phyloP scores from a whole-genome alignment of 2,888 invertebrate species.

The Lasioglossum leucozonium region DNA sequence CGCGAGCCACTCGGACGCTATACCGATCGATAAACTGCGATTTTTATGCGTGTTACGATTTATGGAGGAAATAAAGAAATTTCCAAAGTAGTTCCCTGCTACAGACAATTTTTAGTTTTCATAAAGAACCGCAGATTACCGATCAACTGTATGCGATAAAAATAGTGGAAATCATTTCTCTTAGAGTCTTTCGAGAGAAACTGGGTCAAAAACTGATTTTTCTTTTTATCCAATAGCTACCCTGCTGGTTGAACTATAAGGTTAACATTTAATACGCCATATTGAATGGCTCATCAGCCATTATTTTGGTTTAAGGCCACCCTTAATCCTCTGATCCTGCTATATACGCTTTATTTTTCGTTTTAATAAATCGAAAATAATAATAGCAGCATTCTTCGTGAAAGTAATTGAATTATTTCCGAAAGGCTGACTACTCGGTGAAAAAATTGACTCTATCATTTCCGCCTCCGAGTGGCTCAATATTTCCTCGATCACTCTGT shows the following conservation, averaged over 20 bases:
- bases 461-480: not conserved
- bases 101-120: not conserved
- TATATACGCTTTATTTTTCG: not conserved
- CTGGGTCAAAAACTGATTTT: not conserved
- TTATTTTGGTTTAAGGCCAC: too few species aligned
- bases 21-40: not conserved
- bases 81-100: not conserved
- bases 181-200: not conserved
- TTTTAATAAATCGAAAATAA: not conserved
- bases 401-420: not conserved
- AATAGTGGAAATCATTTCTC: not conserved
- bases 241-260: not conserved
- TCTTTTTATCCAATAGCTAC: not conserved
- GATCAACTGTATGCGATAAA: too few species aligned
- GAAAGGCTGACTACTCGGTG: not conserved
- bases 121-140: not conserved
- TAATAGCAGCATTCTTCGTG: not conserved
- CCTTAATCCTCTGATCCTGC: not conserved
- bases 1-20: not conserved
- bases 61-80: not conserved
- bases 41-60: not conserved
- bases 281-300: too few species aligned
- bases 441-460: not conserved
- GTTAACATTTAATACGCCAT: too few species aligned
- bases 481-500: not conserved